Conservation (phyloP, 2,797 vertebrate species). For the Neosilurus mollespiculum region DNA sequence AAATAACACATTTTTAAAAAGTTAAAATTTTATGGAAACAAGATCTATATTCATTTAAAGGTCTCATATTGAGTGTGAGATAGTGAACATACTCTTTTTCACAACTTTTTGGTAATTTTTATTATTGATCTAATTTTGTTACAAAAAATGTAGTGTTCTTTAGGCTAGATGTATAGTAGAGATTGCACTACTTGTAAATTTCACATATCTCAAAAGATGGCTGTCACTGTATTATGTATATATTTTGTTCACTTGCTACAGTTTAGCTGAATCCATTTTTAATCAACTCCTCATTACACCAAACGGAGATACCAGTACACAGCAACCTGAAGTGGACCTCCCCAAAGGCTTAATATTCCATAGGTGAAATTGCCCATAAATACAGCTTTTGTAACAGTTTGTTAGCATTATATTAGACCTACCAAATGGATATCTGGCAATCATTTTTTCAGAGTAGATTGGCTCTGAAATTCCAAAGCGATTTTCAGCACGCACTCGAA, state of each 20-base stretch:
- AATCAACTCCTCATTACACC: not conserved
- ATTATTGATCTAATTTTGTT: not conserved
- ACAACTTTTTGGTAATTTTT: not conserved
- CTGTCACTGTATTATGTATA: not conserved
- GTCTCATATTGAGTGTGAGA: not conserved
- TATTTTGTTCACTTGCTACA: not conserved
- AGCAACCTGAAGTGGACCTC: not conserved
- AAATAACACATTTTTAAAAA: slow-evolving; percentile 24
- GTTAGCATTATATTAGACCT: slow-evolving; percentile 58
- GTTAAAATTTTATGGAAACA: not conserved
- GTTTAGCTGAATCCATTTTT: not conserved
- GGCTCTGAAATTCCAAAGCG: slow-evolving; percentile 93
- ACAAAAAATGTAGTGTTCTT: not conserved
- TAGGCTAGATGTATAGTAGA: not conserved
- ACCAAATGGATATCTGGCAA: slow-evolving; percentile 92
- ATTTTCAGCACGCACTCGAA: slow-evolving; percentile 96
- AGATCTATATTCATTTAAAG: not conserved
- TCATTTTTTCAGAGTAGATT: slow-evolving; percentile 85
- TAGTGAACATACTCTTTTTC: not conserved
- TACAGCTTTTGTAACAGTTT: not conserved
- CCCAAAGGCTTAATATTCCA: not conserved
- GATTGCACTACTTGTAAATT: not conserved
- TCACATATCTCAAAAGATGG: not conserved
- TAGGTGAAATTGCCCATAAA: not conserved
- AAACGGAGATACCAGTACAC: not conserved